phyloP scores from a whole-genome alignment of 2,888 invertebrate species.

The Ecliptopera silaceata region DNA sequence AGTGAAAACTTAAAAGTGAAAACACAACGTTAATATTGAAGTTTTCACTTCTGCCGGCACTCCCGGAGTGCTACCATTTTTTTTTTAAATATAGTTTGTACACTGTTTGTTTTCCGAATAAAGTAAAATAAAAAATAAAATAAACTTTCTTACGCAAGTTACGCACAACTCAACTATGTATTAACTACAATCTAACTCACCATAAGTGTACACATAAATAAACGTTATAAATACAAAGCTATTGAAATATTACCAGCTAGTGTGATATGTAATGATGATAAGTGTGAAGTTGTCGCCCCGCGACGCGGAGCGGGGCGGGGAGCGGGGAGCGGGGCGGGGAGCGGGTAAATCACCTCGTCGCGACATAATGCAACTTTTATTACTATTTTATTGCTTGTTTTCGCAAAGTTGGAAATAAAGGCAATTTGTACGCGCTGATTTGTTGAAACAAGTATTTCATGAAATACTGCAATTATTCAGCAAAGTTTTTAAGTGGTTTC shows the following conservation, averaged over 20 bases:
- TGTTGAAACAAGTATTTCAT: slow-evolving; percentile 11
- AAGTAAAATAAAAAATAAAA: no score
- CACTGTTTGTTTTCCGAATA: no score
- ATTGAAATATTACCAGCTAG: neutral
- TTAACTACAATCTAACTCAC: no score
- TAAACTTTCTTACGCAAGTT: no score
- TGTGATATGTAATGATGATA: neutral
- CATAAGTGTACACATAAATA: no score
- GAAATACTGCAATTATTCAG: slow-evolving; percentile 14
- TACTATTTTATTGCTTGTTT: slow-evolving; percentile 22
- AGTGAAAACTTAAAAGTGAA: no score
- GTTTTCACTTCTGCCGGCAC: no score
- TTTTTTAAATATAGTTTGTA: no score
- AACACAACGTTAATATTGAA: no score
- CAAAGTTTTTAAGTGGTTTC: slow-evolving; percentile 11
- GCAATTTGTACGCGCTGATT: slow-evolving; percentile 22
- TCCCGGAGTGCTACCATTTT: no score
- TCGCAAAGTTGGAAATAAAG: slow-evolving; percentile 22
- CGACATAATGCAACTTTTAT: slow-evolving; percentile 24
- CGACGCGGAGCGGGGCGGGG: neutral
- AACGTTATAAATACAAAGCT: no score
- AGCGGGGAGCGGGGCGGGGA: neutral
- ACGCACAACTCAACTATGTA: no score
- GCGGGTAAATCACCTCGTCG: slow-evolving; percentile 7
- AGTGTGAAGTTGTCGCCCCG: slow-evolving; percentile 6